A percentile compares a stretch with the other conserved stretches of the same genome.
Evolutionary conservation across 1,140 invertebrate genomes (phyloP).

Genomic region (Anthonomus grandis): DNA sequence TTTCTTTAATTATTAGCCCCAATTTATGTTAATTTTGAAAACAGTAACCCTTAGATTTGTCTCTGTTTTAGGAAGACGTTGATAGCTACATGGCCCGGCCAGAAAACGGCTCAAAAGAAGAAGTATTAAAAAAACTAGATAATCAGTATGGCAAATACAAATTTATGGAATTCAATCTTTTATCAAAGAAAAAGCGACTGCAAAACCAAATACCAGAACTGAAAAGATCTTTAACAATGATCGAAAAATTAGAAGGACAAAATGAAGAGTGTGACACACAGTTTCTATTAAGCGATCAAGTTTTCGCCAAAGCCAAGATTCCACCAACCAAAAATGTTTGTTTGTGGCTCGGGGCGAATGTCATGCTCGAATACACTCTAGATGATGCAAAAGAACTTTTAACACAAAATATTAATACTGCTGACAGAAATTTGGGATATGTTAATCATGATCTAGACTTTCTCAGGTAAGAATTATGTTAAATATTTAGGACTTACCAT

Average conservation of each 20-base stretch:
- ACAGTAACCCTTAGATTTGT: too few species aligned
- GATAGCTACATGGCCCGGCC: slow-evolving; percentile 84
- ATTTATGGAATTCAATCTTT: slow-evolving; percentile 91
- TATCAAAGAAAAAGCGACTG: slow-evolving; percentile 77
- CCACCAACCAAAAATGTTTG: slow-evolving; percentile 92
- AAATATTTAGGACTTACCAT: too few species aligned
- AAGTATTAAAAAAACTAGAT: slow-evolving; percentile 80
- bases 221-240: slow-evolving; percentile 86
- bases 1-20: neutral
- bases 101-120: slow-evolving; percentile 78
- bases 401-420: slow-evolving; percentile 83
- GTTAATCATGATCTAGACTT: slow-evolving; percentile 92
- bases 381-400: slow-evolving; percentile 88
- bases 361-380: slow-evolving; percentile 96
- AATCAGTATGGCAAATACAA: slow-evolving; percentile 95
- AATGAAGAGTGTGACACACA: slow-evolving; percentile 83
- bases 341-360: slow-evolving; percentile 97
- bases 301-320: slow-evolving; percentile 85
- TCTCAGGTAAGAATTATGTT: slow-evolving; percentile 55
- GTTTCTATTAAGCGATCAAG: slow-evolving; percentile 93
- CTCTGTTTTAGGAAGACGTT: slow-evolving; percentile 82
- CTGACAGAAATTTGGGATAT: slow-evolving; percentile 77
- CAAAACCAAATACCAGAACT: slow-evolving; percentile 91
- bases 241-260: slow-evolving; percentile 81
- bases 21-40: slow-evolving; percentile 11